These are phyloP conservation scores for Larimichthys crocea DNA, from an alignment of 2,113 vertebrate species.

Conservation along the genomic window DNA sequence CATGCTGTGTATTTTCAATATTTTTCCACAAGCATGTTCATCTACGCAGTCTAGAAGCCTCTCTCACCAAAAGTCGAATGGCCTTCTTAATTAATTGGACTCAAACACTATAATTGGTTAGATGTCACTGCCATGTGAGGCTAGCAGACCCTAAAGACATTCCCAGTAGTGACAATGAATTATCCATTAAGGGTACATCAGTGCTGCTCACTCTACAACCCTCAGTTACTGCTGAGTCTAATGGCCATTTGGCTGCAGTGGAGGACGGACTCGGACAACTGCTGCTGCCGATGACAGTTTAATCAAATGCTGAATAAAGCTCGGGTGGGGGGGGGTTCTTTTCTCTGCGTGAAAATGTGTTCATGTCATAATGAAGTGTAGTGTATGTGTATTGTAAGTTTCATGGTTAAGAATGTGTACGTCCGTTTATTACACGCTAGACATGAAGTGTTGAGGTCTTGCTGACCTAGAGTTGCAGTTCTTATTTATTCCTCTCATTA, in stretches of 20 bases:
- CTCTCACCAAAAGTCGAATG: slow-evolving; percentile 48
- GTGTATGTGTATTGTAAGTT: background rate
- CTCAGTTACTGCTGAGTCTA: slow-evolving; percentile 61
- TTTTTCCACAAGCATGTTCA: slow-evolving; percentile 9
- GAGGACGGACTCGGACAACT: slow-evolving; percentile 49
- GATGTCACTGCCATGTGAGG: slow-evolving; percentile 57
- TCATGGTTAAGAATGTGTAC: background rate
- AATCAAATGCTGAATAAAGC: slow-evolving; percentile 57
- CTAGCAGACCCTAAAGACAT: slow-evolving; percentile 53
- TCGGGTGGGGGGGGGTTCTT: slow-evolving; percentile 9
- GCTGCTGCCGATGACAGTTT: slow-evolving; percentile 52
- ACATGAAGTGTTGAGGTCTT: slow-evolving; percentile 8
- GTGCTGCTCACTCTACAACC: slow-evolving; percentile 59
- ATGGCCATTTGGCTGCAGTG: slow-evolving; percentile 67
- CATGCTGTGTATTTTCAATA: background rate
- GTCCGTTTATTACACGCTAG: background rate
- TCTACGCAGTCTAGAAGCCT: slow-evolving; percentile 23
- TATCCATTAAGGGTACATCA: slow-evolving; percentile 70
- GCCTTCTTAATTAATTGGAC: slow-evolving; percentile 66
- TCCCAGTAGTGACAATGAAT: slow-evolving; percentile 68
- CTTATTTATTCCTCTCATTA: slow-evolving; percentile 13
- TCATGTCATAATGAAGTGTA: background rate
- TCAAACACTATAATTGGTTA: slow-evolving; percentile 63
- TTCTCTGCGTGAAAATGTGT: slow-evolving; percentile 1
- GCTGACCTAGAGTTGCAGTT: slow-evolving; percentile 1